Evolutionary conservation across 2,113 vertebrate genomes (phyloP).

Genomic region (Corythornis cristatus): DNA sequence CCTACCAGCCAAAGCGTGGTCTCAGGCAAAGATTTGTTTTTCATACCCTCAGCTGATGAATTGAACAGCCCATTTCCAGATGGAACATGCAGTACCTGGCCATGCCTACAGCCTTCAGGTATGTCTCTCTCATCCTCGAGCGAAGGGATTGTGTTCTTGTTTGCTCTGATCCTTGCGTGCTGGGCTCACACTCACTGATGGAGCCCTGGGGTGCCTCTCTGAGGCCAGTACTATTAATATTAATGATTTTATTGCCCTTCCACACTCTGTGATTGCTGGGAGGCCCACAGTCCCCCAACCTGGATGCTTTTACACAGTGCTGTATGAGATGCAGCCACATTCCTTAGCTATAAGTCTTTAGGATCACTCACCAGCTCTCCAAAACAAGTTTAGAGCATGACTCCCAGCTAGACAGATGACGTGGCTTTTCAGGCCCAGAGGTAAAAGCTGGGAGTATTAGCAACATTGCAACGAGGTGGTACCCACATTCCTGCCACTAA

Average conservation of each 20-base stretch:
- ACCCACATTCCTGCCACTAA: constrained; percentile 16
- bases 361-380: background rate
- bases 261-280: background rate
- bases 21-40: background rate
- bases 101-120: background rate
- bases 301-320: background rate
- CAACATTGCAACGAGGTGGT: background rate
- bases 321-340: background rate
- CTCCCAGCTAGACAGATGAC: background rate
- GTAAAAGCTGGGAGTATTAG: background rate
- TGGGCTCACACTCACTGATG: rapidly evolving
- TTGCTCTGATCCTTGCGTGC: background rate
- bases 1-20: background rate
- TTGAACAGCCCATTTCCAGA: background rate
- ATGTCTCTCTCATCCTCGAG: rapidly evolving
- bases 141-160: background rate
- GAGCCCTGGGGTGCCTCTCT: background rate
- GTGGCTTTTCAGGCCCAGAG: background rate
- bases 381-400: background rate
- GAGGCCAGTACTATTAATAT: background rate
- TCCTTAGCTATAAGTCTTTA: background rate
- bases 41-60: background rate
- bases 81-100: background rate
- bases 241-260: background rate
- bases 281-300: background rate